Base-by-base conservation (phyloP, 2,888 invertebrate species). In the Synergus gifuensis region DNA sequence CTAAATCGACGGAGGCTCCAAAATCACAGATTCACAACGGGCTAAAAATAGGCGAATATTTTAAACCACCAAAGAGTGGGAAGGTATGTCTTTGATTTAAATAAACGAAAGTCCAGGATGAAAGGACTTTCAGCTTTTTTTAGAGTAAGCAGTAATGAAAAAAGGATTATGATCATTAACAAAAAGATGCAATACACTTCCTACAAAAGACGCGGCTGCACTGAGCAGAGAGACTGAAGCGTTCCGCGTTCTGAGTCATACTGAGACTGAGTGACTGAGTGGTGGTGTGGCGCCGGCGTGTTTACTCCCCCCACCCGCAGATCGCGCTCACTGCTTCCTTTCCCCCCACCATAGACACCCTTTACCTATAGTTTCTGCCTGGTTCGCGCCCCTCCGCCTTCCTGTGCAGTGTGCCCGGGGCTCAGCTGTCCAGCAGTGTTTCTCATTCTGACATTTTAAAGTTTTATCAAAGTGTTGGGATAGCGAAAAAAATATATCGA, bases 361-460 rank as follows among this genome's bases (percentile, higher is more conserved):
- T 66, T 66, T 42, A 18, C 66, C 66, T 46, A 36, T 69, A 69
- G 69, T 49, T 69, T 22, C 67, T 69, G 69, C 49, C 36, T 16
- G 36, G 49, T 54, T 16, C n/a, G 8, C 28, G 28, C 69, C 54
- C 54, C 54, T 4, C 69, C 16, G 49, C 69, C 69, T 73, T 73
- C 69, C 54, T 28, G 3, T 28, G 28, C 28, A 28, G 28, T 54
- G 69, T n/a, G 69, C 54, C 69, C 69, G n/a, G 49, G 69, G 69
- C 69, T 73, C 69, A 73, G 69, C 69, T 73, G 69, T 54, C 69
- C 54, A 73, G 49, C 69, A 73, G 69, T 73, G 69, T 36, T 49
- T 73, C 69, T 73, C 69, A 69, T 54, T 54, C 16, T 28, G n/a
- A 54, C 16, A 40, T 63, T 14, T n/a, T 42, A 1, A 14, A 16